phyloP scores from a whole-genome alignment of 2,888 invertebrate species.

The Sipha maydis region DNA sequence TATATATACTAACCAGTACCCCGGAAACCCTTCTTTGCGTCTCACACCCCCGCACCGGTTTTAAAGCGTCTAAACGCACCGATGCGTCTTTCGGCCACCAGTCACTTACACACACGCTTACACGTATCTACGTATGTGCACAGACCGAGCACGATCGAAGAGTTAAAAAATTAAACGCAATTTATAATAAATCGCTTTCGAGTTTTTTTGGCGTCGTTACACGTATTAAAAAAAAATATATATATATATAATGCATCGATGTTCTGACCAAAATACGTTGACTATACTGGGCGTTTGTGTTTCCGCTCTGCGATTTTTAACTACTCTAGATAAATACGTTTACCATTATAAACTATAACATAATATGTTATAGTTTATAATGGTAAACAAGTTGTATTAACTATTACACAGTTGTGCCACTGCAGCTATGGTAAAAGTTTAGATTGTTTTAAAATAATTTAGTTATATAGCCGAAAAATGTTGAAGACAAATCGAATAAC shows the following conservation, averaged over 20 bases:
- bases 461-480: too few species aligned
- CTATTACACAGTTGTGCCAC: too few species aligned
- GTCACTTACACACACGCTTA: constrained; percentile 29
- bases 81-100: constrained; percentile 54
- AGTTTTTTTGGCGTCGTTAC: neutral
- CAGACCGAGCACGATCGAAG: constrained; percentile 5
- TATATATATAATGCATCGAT: neutral
- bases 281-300: neutral
- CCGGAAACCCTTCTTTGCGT: constrained; percentile 31
- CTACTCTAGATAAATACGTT: neutral
- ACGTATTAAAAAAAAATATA: too few species aligned
- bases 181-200: constrained; percentile 8
- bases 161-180: constrained; percentile 30
- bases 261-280: neutral
- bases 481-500: too few species aligned
- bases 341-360: too few species aligned
- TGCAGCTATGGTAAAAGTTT: too few species aligned
- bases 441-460: too few species aligned
- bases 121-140: neutral
- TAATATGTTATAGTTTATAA: too few species aligned
- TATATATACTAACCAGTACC: neutral
- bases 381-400: too few species aligned
- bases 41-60: neutral
- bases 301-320: neutral
- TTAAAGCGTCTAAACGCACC: constrained; percentile 47